A percentile compares a stretch with the other conserved stretches of the same genome.
Conservation (phyloP, 2,797 vertebrate species). For the Lacerta bilineata region DNA sequence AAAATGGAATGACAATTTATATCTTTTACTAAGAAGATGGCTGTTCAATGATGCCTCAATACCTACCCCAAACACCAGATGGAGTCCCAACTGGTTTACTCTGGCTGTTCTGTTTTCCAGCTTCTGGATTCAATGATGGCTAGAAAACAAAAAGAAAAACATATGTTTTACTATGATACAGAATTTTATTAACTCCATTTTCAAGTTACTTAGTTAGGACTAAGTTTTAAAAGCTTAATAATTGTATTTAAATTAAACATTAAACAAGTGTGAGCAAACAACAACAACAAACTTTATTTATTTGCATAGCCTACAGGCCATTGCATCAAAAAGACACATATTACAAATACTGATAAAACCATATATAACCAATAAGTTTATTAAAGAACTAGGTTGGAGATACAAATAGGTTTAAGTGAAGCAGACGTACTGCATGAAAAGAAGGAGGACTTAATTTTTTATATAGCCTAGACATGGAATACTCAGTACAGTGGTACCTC, state of each 20-base stretch:
- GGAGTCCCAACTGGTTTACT: conserved; percentile 93
- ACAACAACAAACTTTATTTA: too few species aligned
- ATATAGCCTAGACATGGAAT: too few species aligned
- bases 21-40: fast-evolving
- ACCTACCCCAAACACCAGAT: conserved; percentile 98
- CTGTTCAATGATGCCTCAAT: neutral
- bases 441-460: too few species aligned
- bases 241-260: neutral
- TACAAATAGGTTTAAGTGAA: too few species aligned
- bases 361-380: too few species aligned
- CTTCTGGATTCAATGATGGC: conserved; percentile 99
- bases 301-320: too few species aligned
- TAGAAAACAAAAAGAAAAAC: conserved; percentile 68
- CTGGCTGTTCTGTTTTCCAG: conserved; percentile 92
- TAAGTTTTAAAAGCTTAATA: neutral
- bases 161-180: neutral
- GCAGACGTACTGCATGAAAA: too few species aligned
- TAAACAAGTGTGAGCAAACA: too few species aligned
- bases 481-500: too few species aligned
- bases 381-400: too few species aligned
- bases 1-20: conserved; percentile 13
- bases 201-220: neutral
- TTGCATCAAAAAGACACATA: too few species aligned
- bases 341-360: too few species aligned
- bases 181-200: neutral